These are phyloP conservation scores for Papilio gigon DNA, from an alignment of 2,888 invertebrate genomes.

Conservation along the genomic window DNA sequence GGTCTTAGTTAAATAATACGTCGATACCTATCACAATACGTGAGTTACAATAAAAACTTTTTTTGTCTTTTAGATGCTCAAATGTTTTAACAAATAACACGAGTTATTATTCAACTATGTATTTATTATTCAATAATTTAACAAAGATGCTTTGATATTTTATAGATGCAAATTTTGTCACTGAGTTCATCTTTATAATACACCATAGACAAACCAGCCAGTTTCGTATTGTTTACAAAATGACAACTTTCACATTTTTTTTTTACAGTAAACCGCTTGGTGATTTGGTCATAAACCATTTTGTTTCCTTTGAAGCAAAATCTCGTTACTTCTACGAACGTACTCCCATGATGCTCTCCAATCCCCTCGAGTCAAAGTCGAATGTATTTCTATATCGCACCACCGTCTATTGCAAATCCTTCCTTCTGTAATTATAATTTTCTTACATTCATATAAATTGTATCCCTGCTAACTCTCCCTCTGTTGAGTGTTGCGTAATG, in stretches of 20 bases:
- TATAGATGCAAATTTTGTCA: too few species aligned
- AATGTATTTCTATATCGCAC: neutral
- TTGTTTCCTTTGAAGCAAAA: neutral
- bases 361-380: constrained; percentile 1
- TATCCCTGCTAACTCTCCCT: constrained; percentile 21
- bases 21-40: neutral
- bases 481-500: neutral
- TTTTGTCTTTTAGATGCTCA: too few species aligned
- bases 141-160: too few species aligned
- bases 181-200: too few species aligned
- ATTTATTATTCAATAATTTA: too few species aligned
- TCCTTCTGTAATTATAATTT: constrained; percentile 4
- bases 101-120: too few species aligned
- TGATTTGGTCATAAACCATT: neutral
- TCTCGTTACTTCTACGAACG: neutral
- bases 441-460: constrained; percentile 7
- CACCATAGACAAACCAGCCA: too few species aligned
- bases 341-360: neutral
- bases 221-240: neutral
- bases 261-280: neutral
- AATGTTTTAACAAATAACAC: too few species aligned
- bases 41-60: too few species aligned
- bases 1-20: neutral
- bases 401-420: neutral
- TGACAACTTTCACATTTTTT: neutral